A percentile compares a stretch with the other conserved stretches of the same genome.
Conservation (phyloP, 2,113 vertebrate genomes). For the Chauna torquata region DNA sequence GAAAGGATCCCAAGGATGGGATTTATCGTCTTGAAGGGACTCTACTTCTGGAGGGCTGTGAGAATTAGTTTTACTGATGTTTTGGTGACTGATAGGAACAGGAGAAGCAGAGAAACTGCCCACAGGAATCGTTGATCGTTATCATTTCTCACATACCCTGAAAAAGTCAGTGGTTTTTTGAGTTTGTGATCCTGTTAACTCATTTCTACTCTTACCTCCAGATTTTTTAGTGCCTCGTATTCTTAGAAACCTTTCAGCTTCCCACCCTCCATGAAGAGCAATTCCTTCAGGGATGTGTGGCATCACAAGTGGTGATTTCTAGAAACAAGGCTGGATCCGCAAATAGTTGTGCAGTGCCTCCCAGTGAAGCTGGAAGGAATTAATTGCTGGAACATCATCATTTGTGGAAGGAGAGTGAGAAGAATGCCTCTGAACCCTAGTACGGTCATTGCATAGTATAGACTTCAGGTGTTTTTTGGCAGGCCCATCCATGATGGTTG, state of each 20-base stretch:
- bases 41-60: neutral
- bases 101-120: neutral
- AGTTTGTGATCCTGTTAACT: neutral
- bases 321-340: neutral
- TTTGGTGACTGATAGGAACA: neutral
- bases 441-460: neutral
- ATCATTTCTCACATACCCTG: neutral
- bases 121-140: accelerated
- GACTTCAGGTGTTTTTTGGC: accelerated
- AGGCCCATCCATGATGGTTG: neutral
- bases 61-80: neutral
- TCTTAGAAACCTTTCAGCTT: neutral
- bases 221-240: neutral
- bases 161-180: neutral
- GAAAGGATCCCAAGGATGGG: neutral
- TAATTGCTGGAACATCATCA: neutral
- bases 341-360: neutral
- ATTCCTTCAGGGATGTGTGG: neutral
- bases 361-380: neutral
- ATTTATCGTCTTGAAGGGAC: neutral
- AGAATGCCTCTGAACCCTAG: neutral
- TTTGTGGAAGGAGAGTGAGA: neutral
- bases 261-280: neutral
- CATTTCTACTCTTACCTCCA: neutral
- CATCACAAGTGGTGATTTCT: neutral